These are phyloP conservation scores for Frieseomelitta varia DNA, from an alignment of 1,140 invertebrate species.

Conservation along the genomic window DNA sequence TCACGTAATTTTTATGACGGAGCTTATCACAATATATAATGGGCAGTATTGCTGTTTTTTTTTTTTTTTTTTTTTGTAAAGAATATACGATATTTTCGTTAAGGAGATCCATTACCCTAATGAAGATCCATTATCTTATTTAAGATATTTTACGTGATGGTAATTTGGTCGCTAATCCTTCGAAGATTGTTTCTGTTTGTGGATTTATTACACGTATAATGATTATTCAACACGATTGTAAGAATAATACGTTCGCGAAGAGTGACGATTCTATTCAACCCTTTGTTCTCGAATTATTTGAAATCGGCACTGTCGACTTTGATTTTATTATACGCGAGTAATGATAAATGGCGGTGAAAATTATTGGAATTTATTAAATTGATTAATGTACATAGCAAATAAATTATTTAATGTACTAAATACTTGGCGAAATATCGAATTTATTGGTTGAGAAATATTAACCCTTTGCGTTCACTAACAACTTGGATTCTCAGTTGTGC, in stretches of 20 bases:
- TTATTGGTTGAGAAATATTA: neutral
- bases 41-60: no score
- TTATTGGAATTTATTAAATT: no score
- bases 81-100: neutral
- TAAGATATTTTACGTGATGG: no score
- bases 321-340: no score
- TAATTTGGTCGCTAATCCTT: neutral
- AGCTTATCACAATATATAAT: slow-evolving; percentile 7
- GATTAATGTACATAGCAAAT: no score
- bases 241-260: neutral
- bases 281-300: neutral
- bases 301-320: neutral
- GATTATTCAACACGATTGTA: neutral
- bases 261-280: neutral
- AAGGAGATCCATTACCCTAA: neutral
- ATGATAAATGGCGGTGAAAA: no score
- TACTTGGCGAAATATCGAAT: no score
- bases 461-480: no score
- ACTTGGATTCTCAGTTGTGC: no score
- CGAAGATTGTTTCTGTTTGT: no score
- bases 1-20: neutral
- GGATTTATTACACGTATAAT: neutral
- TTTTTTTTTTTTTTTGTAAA: neutral
- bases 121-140: no score
- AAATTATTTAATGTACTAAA: no score